Evolutionary conservation across 2,113 vertebrate genomes (phyloP).

Genomic region (Xenopus borealis): DNA sequence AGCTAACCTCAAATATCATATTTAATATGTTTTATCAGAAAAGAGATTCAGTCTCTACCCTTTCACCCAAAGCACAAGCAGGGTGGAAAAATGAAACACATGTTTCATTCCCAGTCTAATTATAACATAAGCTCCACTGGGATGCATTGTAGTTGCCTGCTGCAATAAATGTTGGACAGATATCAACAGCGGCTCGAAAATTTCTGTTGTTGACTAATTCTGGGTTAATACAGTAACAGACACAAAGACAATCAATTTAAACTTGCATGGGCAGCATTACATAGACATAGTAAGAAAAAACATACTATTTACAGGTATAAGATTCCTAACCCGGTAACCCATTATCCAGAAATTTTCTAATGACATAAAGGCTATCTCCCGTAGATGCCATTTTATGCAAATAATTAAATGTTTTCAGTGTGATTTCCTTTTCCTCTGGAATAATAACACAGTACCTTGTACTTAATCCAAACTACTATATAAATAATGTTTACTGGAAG

Average conservation of each 20-base stretch:
- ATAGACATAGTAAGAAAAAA: not conserved
- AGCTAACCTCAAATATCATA: conserved; percentile 43
- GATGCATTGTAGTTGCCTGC: conserved; percentile 31
- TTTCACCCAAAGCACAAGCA: conserved; percentile 36
- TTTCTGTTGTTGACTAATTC: conserved; percentile 21
- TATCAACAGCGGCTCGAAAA: conserved; percentile 27
- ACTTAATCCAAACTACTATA: too few relatives aligned
- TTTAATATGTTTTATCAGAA: conserved; percentile 47
- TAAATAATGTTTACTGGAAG: too few relatives aligned
- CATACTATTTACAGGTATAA: too few relatives aligned
- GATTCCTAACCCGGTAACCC: too few relatives aligned
- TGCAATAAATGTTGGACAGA: conserved; percentile 38
- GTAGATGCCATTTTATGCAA: too few relatives aligned
- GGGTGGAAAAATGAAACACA: conserved; percentile 39
- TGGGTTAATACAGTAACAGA: not conserved
- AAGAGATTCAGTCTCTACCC: conserved; percentile 39
- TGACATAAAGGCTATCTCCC: too few relatives aligned
- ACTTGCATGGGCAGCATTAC: not conserved
- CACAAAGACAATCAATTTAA: not conserved
- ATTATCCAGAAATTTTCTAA: too few relatives aligned
- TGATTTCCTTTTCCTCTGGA: too few relatives aligned
- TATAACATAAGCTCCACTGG: conserved; percentile 36
- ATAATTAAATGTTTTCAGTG: too few relatives aligned
- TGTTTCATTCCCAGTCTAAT: conserved; percentile 44
- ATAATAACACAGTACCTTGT: too few relatives aligned